These are phyloP conservation scores for Rhadina sibilatrix DNA, from an alignment of 2,113 vertebrate genomes.

Conservation along the genomic window DNA sequence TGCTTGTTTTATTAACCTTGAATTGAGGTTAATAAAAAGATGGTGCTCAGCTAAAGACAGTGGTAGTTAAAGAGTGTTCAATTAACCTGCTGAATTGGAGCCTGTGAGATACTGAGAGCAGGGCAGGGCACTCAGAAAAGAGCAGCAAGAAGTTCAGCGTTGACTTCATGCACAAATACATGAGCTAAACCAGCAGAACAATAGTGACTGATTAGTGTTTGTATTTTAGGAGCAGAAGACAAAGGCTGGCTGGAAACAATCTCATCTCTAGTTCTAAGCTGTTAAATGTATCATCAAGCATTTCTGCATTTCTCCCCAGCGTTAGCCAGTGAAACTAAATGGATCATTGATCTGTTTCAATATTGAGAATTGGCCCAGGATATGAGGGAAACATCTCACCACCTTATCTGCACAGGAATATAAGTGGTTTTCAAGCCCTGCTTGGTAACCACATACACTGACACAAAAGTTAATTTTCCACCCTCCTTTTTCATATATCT, in stretches of 20 bases:
- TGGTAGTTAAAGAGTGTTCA: not conserved
- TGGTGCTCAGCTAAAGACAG: not conserved
- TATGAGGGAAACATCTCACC: slow-evolving; percentile 18
- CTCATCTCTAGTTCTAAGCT: not conserved
- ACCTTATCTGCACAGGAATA: slow-evolving; percentile 17
- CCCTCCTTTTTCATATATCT: slow-evolving; percentile 50
- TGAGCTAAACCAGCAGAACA: not conserved
- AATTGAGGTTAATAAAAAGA: not conserved
- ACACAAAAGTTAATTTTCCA: slow-evolving; percentile 52
- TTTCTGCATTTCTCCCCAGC: not conserved
- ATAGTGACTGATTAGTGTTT: not conserved
- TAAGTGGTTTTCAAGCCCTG: slow-evolving; percentile 55
- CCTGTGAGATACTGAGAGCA: not conserved
- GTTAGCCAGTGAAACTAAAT: not conserved
- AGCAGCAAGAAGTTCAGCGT: not conserved
- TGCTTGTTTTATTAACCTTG: not conserved
- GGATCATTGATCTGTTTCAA: slow-evolving; percentile 5
- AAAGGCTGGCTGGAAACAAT: not conserved
- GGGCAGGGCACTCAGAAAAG: not conserved
- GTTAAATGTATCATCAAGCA: not conserved
- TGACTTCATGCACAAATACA: not conserved
- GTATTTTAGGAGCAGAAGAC: not conserved
- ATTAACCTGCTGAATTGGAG: slow-evolving; percentile 8
- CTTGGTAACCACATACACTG: slow-evolving; percentile 50
- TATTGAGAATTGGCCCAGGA: not conserved